Evolutionary conservation across 2,113 vertebrate species (phyloP).

Genomic region (Gallinago undulata): DNA sequence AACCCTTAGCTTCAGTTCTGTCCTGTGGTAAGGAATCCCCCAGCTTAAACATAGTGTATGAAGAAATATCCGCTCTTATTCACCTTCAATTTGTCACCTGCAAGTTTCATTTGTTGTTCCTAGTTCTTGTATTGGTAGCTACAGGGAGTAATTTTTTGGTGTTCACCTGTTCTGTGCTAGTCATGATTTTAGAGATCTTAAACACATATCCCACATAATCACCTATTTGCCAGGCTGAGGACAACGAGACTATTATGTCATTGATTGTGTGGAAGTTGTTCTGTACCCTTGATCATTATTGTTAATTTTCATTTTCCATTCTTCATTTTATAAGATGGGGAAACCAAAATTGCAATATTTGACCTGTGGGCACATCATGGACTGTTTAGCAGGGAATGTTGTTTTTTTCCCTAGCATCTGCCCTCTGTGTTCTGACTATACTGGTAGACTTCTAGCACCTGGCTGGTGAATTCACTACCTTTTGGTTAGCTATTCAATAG

Average conservation of each 20-base stretch:
- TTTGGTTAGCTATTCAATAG: not conserved
- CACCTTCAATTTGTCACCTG: not conserved
- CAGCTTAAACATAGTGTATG: not conserved
- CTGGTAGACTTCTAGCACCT: not conserved
- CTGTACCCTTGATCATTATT: not conserved
- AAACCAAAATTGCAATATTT: not conserved
- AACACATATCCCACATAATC: not conserved
- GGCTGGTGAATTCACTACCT: not conserved
- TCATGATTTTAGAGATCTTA: not conserved
- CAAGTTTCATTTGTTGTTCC: not conserved
- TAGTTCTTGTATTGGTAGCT: not conserved
- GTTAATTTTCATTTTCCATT: not conserved
- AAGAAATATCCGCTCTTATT: not conserved
- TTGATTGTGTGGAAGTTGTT: not conserved
- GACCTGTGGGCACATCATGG: not conserved
- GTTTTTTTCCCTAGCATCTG: not conserved
- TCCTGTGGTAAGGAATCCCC: not conserved
- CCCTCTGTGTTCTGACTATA: not conserved
- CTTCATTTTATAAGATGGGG: not conserved
- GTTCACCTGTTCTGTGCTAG: not conserved
- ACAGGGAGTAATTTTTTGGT: not conserved
- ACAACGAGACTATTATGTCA: not conserved
- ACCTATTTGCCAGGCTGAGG: not conserved
- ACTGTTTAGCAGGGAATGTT: not conserved
- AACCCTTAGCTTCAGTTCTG: not conserved